Base-by-base conservation (phyloP, 2,888 invertebrate species). In the Pollenia amentaria region DNA sequence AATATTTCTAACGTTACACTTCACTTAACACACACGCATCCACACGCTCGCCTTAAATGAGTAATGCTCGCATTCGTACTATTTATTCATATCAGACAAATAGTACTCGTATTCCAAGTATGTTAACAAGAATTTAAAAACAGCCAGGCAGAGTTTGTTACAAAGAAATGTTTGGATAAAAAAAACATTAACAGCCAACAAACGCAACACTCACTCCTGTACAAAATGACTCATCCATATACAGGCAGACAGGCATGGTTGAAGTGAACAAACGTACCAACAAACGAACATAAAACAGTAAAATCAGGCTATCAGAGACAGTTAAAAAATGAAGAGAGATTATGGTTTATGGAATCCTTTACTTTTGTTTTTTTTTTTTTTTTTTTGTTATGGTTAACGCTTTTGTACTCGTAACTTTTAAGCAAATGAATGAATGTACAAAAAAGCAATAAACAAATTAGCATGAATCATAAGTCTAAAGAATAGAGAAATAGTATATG, bases 221-320 rank as follows among this genome's bases (percentile, higher is more conserved):
- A 40, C 46, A 70, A 81, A 46, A 62, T 81, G 80, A 81, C 8
- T 81, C 80, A 81, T 65, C 65, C 73, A 18, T 64, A 53, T 29
- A 72, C 14, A 69, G 29, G 48, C 57, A 51, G 38, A 64, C 69
- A 62, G 14, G 40, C 57, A 48, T 11, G 60, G 46, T 62, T 70
- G 18, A 53, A 72, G 40, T 40, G 18, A 46, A 65, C 18, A 69
- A 60, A 48, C 69, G 14, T 16, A 40, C 46, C 60, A 60, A 48
- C 60, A n/a, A 21, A 48, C 46, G 7, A 46, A 57, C 18, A 78
- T 60, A 69, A 29, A 69, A 46, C 21, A 51, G 44, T 51, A 40
- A 79, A 65, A 73, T 81, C 80, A 81, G 73, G 57, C 73, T 81
- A 80, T 72, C 55, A 80, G 64, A 80, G 64, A 80, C 72, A 64